These are phyloP conservation scores for Zoanthus sansibaricus DNA, from an alignment of 92 coral and sea anemone species.

Conservation along the genomic window DNA sequence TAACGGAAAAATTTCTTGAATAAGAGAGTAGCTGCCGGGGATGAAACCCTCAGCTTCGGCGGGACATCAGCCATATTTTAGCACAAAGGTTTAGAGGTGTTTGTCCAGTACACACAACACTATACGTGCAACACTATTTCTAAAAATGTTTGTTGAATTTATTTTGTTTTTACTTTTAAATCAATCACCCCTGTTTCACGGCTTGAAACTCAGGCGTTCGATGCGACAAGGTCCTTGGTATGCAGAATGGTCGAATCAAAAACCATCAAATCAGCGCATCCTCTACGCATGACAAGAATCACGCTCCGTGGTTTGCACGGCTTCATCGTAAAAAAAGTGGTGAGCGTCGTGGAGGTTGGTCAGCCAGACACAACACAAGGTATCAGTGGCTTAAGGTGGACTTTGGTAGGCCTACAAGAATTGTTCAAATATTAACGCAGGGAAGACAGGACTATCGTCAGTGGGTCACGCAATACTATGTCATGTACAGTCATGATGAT, in stretches of 20 bases:
- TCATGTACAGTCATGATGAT: conserved; percentile 50
- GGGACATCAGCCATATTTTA: too few species aligned
- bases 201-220: conserved; percentile 25
- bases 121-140: background rate
- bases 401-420: conserved; percentile 52
- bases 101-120: background rate
- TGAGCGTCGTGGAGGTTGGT: conserved; percentile 46
- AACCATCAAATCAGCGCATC: conserved; percentile 65
- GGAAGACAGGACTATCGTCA: conserved; percentile 65
- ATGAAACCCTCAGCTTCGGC: too few species aligned
- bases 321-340: conserved; percentile 43
- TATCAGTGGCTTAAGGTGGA: conserved; percentile 62
- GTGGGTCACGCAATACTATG: conserved; percentile 63
- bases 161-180: background rate
- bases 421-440: conserved; percentile 62
- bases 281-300: conserved; percentile 52
- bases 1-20: too few species aligned
- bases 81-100: too few species aligned
- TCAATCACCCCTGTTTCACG: background rate
- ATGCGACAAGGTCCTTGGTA: conserved; percentile 64
- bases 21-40: too few species aligned
- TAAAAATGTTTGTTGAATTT: background rate
- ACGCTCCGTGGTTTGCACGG: conserved; percentile 40
- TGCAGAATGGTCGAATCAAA: conserved; percentile 62
- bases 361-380: conserved; percentile 53